Base-by-base conservation (phyloP, 1,140 invertebrate species). In the Drosophila kepulauana region DNA sequence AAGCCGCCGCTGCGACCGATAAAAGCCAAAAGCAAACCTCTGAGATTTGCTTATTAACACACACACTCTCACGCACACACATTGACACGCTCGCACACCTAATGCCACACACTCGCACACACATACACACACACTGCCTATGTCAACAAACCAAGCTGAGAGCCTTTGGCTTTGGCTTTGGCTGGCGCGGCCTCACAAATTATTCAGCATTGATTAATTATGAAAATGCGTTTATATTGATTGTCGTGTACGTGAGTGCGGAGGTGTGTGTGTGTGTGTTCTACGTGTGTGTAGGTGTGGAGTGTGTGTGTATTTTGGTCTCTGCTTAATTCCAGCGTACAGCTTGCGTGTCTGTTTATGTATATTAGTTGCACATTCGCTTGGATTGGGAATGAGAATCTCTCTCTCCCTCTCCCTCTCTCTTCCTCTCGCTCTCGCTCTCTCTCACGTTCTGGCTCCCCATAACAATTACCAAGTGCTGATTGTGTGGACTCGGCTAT, bases 191-290 rank as follows among this genome's bases (percentile, higher is more conserved):
- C 64, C 82, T 59, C 65, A 77, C 84, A 77, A 88, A 87, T 87
- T 88, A 87, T 87, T 88, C 82, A 88, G 84, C 82, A 87, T 87
- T 87, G 82, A 87, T 87, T 87, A 87, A 87, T 87, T 87, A 87
- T 87, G 82, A 87, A 88, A 87, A 87, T 87, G 84, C 84, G 84
- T 87, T 87, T 88, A 88, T 87, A 87, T 87, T 82, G 82, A 87
- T 88, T 88, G 82, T 69, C 61, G 51, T 57, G 46, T 65, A 38
- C 43, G 64, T 43, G 75, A 28, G 62, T 25, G 20, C 1, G 57
- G 61, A 57, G 49, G 52, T 48, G 45, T 45, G 48, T 41, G 54
- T 20, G 48, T 41, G 54, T 20, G 43, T 38, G 20, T 48, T 41
- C 30, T 48, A 38, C 33, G 59, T 30, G 61, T 20, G 10, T 48